Percentiles rank a stretch among this genome's conserved stretches.
Conservation (phyloP, 2,797 vertebrate species). For the Microchirus variegatus region DNA sequence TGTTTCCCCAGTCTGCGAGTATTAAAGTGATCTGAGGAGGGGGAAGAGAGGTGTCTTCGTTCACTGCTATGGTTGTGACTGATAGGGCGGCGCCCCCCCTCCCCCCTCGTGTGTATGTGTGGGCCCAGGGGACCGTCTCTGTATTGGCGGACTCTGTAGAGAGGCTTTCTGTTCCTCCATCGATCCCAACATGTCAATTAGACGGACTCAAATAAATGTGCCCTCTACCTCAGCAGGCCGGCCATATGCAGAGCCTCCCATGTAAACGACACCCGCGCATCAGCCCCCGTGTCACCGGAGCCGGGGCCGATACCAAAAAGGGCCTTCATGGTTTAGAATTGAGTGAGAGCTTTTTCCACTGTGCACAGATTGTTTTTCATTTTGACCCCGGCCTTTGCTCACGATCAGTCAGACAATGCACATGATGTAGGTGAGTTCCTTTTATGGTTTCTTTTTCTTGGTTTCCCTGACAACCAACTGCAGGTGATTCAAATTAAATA, state of each 20-base stretch:
- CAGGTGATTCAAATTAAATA: slow-evolving; percentile 26
- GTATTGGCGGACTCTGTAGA: slow-evolving; percentile 69
- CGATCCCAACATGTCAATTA: slow-evolving; percentile 81
- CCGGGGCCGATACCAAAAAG: slow-evolving; percentile 46
- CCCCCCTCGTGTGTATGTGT: slow-evolving; percentile 36
- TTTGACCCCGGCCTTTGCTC: slow-evolving; percentile 57
- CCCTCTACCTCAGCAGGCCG: slow-evolving; percentile 63
- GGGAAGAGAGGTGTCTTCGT: slow-evolving; percentile 59
- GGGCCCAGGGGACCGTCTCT: slow-evolving; percentile 67
- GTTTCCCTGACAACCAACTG: slow-evolving; percentile 36
- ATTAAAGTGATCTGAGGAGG: slow-evolving; percentile 56
- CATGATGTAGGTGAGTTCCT: slow-evolving; percentile 41
- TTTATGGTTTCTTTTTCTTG: slow-evolving; percentile 6
- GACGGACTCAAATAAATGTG: slow-evolving; percentile 80
- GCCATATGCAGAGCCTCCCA: slow-evolving; percentile 51
- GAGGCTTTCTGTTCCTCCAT: slow-evolving; percentile 75
- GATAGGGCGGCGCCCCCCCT: slow-evolving; percentile 68
- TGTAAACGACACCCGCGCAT: slow-evolving; percentile 72
- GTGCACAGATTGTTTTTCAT: slow-evolving; percentile 73
- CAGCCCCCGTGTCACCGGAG: slow-evolving; percentile 63
- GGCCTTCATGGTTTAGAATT: slow-evolving; percentile 59
- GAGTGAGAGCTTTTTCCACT: slow-evolving; percentile 66
- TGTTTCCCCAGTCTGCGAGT: slow-evolving; percentile 42
- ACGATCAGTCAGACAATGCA: slow-evolving; percentile 26
- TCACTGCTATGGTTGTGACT: slow-evolving; percentile 70